Conservation (phyloP, 1,140 invertebrate species). For the Lerema accius region DNA sequence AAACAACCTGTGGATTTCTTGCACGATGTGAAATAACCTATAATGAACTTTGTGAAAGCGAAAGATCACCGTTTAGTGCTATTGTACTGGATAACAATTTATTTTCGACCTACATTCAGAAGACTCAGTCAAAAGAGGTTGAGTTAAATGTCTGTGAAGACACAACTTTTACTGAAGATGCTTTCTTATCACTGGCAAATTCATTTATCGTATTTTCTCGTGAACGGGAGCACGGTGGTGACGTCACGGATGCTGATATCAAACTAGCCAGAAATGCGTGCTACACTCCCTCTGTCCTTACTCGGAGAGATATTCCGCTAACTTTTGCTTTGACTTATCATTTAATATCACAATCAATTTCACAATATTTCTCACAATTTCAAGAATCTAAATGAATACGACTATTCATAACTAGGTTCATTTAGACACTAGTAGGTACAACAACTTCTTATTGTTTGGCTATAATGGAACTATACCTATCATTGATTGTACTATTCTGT, state of each 20-base stretch:
- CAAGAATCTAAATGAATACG: too few species aligned
- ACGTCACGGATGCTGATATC: slow-evolving; percentile 76
- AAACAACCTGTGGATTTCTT: slow-evolving; percentile 49
- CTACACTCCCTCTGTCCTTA: slow-evolving; percentile 72
- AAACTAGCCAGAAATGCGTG: slow-evolving; percentile 80
- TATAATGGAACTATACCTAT: too few species aligned
- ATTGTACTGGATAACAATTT: slow-evolving; percentile 19
- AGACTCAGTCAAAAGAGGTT: not conserved
- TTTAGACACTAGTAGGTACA: too few species aligned
- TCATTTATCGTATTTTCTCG: slow-evolving; percentile 55
- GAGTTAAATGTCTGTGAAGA: not conserved
- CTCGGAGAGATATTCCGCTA: slow-evolving; percentile 68
- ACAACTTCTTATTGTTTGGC: too few species aligned
- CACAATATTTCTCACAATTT: too few species aligned
- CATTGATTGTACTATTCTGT: too few species aligned
- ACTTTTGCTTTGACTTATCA: slow-evolving; percentile 40
- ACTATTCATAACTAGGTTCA: too few species aligned
- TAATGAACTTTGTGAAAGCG: slow-evolving; percentile 24
- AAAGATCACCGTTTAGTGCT: slow-evolving; percentile 24
- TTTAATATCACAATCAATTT: not conserved
- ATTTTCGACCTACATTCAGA: slow-evolving; percentile 8
- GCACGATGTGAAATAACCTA: slow-evolving; percentile 31
- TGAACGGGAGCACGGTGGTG: slow-evolving; percentile 56
- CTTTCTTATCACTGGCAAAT: slow-evolving; percentile 27
- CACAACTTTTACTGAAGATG: not conserved